phyloP scores from a whole-genome alignment of 1,140 invertebrate species.

The Drosophila quadrilineata region DNA sequence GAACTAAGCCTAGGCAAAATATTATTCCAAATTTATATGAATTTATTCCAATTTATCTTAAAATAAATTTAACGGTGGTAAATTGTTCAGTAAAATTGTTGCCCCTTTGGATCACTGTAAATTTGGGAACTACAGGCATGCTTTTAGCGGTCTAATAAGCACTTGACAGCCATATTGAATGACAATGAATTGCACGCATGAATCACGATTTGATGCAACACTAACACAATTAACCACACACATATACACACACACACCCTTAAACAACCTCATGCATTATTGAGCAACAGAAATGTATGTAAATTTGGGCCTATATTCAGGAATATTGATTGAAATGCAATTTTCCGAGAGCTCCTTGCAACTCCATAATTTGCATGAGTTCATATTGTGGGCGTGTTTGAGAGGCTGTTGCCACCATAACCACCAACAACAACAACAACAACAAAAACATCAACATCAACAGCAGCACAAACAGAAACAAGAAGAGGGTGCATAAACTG shows the following conservation, averaged over 20 bases:
- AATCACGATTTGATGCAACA: slow-evolving; percentile 1
- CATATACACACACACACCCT: not conserved
- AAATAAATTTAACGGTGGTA: too few relatives aligned
- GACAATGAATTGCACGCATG: slow-evolving; percentile 1
- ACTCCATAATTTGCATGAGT: slow-evolving; percentile 48
- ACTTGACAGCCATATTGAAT: not conserved
- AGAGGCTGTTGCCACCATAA: too few relatives aligned
- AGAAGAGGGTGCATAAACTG: too few relatives aligned
- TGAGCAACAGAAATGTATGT: slow-evolving; percentile 25
- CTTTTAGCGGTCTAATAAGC: not conserved
- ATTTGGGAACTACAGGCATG: not conserved
- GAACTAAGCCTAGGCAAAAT: too few relatives aligned
- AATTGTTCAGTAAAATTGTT: too few relatives aligned
- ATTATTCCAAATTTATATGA: too few relatives aligned
- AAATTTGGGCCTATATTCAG: slow-evolving; percentile 23
- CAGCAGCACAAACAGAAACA: too few relatives aligned
- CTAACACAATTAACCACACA: slow-evolving; percentile 1
- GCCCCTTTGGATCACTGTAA: too few relatives aligned
- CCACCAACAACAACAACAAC: too few relatives aligned
- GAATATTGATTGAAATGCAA: slow-evolving; percentile 62
- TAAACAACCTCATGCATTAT: not conserved
- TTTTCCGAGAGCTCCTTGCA: slow-evolving; percentile 40
- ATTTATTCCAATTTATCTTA: too few relatives aligned
- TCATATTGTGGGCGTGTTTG: slow-evolving; percentile 22
- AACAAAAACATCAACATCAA: too few relatives aligned